phyloP scores from a whole-genome alignment of 2,888 invertebrate genomes.

The Craniophora ligustri region DNA sequence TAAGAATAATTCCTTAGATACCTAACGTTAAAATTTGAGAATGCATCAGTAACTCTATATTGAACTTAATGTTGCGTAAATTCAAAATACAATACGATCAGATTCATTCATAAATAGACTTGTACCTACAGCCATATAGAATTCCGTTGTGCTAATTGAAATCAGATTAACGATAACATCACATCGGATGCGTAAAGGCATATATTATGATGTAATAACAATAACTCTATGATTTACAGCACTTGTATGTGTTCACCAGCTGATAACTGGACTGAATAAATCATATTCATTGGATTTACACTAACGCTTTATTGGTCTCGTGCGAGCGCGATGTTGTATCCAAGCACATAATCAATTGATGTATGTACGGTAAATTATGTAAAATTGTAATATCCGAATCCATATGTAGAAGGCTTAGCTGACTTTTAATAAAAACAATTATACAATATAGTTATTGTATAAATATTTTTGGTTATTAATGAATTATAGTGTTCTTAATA shows the following conservation, averaged over 20 bases:
- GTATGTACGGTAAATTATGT: not conserved
- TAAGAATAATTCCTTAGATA: too few species aligned
- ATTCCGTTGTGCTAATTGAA: constrained; percentile 9
- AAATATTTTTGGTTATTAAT: too few species aligned
- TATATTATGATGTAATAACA: constrained; percentile 23
- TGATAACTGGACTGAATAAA: constrained; percentile 35
- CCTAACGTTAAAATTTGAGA: too few species aligned
- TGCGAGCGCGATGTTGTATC: constrained; percentile 4
- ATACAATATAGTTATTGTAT: too few species aligned
- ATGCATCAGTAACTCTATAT: too few species aligned
- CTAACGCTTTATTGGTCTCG: constrained; percentile 26
- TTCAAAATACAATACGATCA: not conserved
- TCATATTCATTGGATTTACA: constrained; percentile 34
- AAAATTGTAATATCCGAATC: too few species aligned
- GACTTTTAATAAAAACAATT: too few species aligned
- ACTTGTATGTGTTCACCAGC: constrained; percentile 20
- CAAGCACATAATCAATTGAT: too few species aligned
- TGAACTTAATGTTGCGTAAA: too few species aligned
- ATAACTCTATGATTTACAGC: constrained; percentile 35
- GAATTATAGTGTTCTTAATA: too few species aligned
- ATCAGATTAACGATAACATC: constrained; percentile 29
- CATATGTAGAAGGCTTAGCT: too few species aligned
- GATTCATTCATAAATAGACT: not conserved
- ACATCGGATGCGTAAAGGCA: constrained; percentile 8
- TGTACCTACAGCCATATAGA: not conserved